These are phyloP conservation scores for Hylaea fasciaria DNA, from an alignment of 2,888 invertebrate species.

Conservation along the genomic window DNA sequence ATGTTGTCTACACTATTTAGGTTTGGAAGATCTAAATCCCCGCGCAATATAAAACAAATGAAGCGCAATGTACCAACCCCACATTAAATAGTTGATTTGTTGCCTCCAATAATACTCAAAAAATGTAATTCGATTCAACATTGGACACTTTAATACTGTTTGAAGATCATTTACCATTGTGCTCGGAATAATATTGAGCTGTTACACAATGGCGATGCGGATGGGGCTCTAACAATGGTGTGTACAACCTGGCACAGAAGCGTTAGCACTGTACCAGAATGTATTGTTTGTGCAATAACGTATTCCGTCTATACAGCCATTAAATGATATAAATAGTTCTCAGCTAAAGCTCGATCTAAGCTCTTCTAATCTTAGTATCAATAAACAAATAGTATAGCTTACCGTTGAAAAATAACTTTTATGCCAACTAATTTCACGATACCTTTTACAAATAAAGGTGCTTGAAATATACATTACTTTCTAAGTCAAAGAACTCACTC, in stretches of 20 bases:
- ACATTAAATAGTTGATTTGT: conserved; percentile 64
- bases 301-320: neutral
- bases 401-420: too few species aligned
- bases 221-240: conserved; percentile 43
- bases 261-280: too few species aligned
- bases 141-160: conserved; percentile 56
- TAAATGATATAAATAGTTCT: neutral
- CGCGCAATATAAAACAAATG: conserved; percentile 31
- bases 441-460: too few species aligned
- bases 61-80: conserved; percentile 36
- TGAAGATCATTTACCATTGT: conserved; percentile 62
- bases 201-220: conserved; percentile 41
- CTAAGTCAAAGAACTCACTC: too few species aligned
- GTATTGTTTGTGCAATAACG: neutral
- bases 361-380: too few species aligned
- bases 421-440: too few species aligned
- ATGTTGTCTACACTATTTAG: too few species aligned
- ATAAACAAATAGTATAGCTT: too few species aligned
- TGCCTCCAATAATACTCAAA: conserved; percentile 55
- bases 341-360: too few species aligned
- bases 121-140: conserved; percentile 43
- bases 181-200: conserved; percentile 56
- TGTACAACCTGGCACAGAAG: conserved; percentile 31
- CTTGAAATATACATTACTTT: too few species aligned
- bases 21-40: neutral